Base-by-base conservation (phyloP, 2,888 invertebrate species). In the Zhuqinia jingwanae region DNA sequence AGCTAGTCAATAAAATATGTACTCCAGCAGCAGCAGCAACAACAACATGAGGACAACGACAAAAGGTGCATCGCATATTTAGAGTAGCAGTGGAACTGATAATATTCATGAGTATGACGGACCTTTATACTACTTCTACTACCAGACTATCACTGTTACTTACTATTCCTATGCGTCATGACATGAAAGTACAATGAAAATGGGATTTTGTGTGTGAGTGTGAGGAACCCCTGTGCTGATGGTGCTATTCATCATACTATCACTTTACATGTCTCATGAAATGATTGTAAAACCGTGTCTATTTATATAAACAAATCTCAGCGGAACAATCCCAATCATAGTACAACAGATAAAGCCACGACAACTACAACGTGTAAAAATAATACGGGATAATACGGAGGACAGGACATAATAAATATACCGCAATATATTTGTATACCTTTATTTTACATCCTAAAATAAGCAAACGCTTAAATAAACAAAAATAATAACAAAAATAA, bases 211-310 rank as follows among this genome's bases (percentile, higher is more conserved):
- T 68, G 45, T 20, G 25, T 25, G 22, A 5, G 3, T 36, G 3
- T 36, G 36, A 6, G 36, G 8, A 36, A 36, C 36, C 25, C 45
- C 68, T 47, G 47, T 47, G 68, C 22, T 68, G 68, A 68, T 68
- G 68, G 68, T 68, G 45, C 30, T 22, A 68, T 68, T 68, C 47
- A 68, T 68, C 47, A 68, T 68, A 45, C 20, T 45, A 68, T 68
- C 68, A 68, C 47, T 17, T 45, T 68, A 45, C 68, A 15, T 15
- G 42, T 68, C 68, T 68, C 22, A 13, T 20, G 10, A 60, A 25
- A 1, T 25, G 27, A 58, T 22, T 17, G 8, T 15, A n/a, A n/a
- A 27, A 13, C 17, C 2, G 13, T 65, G 17, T 42, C 65, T 65
- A 65, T 65, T 65, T 65, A 42, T 65, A 8, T 42, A 65, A 68